A percentile compares a stretch with the other conserved stretches of the same genome.
These are phyloP conservation scores for Empidonax alnorum DNA, from an alignment of 2,113 vertebrate genomes.

Conservation along the genomic window DNA sequence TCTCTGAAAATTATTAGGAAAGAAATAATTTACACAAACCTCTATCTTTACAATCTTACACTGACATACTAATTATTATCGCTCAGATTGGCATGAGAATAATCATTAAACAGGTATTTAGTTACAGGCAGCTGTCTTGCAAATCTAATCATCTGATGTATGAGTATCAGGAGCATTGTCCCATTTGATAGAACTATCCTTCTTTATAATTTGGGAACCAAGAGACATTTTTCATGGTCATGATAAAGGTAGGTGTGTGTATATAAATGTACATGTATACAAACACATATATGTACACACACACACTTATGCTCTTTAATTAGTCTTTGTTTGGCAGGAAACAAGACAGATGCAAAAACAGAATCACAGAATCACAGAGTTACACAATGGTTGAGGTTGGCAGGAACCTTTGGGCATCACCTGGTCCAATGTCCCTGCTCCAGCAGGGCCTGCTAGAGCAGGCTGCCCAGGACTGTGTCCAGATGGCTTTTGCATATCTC, in stretches of 20 bases:
- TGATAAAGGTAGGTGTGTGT: neutral
- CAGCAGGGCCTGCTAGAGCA: neutral
- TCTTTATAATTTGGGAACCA: neutral
- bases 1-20: conserved; percentile 27
- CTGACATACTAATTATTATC: neutral
- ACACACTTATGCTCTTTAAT: neutral
- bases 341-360: neutral
- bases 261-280: no score
- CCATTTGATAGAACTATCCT: neutral
- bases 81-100: neutral
- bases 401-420: neutral
- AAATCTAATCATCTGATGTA: conserved; percentile 7
- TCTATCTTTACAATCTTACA: neutral
- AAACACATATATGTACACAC: no score
- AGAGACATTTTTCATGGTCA: neutral
- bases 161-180: neutral
- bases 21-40: conserved; percentile 41
- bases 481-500: neutral
- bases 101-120: conserved; percentile 13
- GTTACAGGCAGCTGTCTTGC: conserved; percentile 15
- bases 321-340: neutral
- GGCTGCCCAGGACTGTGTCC: neutral
- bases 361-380: neutral
- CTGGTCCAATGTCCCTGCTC: neutral
- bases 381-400: neutral